Conservation (phyloP, 2,888 invertebrate genomes). For the Spodoptera exigua region DNA sequence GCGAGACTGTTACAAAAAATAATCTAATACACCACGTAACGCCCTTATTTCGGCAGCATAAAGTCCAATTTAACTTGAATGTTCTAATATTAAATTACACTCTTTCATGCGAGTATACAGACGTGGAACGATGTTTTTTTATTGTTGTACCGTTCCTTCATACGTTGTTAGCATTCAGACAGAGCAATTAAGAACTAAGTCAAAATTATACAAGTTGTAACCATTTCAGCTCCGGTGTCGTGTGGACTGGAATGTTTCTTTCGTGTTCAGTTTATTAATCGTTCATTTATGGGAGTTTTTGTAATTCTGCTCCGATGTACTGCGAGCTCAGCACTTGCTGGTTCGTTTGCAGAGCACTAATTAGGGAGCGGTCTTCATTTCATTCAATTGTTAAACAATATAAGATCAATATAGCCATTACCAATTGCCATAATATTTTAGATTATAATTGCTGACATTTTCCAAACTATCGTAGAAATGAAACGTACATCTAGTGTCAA, state of each 20-base stretch:
- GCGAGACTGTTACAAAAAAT: constrained; percentile 61
- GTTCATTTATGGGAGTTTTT: no score
- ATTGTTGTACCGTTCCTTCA: constrained; percentile 55
- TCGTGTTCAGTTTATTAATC: constrained; percentile 17
- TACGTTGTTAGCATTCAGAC: constrained; percentile 56
- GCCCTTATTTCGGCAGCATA: constrained; percentile 42
- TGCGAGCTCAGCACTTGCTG: no score
- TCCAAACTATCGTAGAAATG: no score
- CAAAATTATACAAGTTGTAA: constrained; percentile 32
- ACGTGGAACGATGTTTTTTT: constrained; percentile 49
- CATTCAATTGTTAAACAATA: no score
- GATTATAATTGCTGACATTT: no score
- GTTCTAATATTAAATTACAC: constrained; percentile 42
- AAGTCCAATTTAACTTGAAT: constrained; percentile 47
- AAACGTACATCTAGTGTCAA: no score
- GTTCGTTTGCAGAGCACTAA: no score
- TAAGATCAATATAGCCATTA: no score
- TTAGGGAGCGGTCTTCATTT: no score
- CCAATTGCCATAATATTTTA: no score
- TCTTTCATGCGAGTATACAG: constrained; percentile 49
- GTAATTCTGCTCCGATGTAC: no score
- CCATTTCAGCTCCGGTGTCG: not conserved
- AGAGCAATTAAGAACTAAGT: constrained; percentile 52
- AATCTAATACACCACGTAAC: constrained; percentile 38
- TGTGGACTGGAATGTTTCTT: constrained; percentile 11